Percentiles rank a stretch among this genome's conserved stretches.
Conservation (phyloP, 1,140 invertebrate genomes). For the Hyphantria cunea region DNA sequence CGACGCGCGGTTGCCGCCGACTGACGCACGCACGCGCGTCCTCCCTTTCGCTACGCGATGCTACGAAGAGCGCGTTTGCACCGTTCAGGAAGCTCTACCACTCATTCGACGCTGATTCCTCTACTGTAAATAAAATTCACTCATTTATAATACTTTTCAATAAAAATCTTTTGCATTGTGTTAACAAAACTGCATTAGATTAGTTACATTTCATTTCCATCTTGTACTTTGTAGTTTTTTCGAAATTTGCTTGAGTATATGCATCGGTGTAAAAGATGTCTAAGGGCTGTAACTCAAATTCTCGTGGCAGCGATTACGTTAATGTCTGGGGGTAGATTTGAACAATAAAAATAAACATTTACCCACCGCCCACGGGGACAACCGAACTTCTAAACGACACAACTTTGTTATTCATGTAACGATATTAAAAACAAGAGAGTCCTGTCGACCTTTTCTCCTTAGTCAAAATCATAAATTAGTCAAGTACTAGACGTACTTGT, state of each 20-base stretch:
- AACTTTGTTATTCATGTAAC: conserved; percentile 56
- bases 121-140: conserved; percentile 15
- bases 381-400: conserved; percentile 55
- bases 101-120: conserved; percentile 13
- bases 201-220: background rate
- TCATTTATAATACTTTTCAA: background rate
- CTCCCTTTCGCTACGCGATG: conserved; percentile 48
- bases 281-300: conserved; percentile 46
- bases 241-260: conserved; percentile 4
- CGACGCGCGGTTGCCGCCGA: conserved; percentile 62
- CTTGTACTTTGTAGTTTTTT: background rate
- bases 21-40: conserved; percentile 70
- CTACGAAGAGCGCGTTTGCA: conserved; percentile 53
- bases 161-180: background rate
- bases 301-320: conserved; percentile 63
- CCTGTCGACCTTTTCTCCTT: conserved; percentile 30
- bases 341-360: conserved; percentile 73
- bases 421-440: conserved; percentile 46
- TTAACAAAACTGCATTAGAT: background rate
- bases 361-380: conserved; percentile 41
- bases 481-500: conserved; percentile 5
- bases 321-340: conserved; percentile 63
- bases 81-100: conserved; percentile 22
- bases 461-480: conserved; percentile 32
- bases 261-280: conserved; percentile 41